phyloP scores from a whole-genome alignment of 92 coral and sea anemone species.

The Anthopleura xanthogrammica region DNA sequence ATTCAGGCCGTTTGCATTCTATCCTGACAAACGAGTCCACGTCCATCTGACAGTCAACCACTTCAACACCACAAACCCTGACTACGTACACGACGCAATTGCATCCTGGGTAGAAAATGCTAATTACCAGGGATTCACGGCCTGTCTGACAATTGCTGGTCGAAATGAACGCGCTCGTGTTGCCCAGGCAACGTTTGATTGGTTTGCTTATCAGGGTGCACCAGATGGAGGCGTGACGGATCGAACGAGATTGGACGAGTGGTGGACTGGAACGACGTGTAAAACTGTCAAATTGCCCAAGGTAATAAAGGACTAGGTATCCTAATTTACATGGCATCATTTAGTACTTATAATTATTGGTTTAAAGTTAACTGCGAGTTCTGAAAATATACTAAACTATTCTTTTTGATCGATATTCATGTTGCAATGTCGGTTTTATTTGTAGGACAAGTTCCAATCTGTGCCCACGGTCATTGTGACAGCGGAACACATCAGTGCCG shows the following conservation, averaged over 20 bases:
- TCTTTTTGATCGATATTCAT: not conserved
- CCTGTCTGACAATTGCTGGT: constrained; percentile 60
- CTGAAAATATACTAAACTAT: too few species aligned
- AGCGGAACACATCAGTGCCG: constrained; percentile 60
- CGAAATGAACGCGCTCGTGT: constrained; percentile 30
- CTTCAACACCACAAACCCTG: constrained; percentile 50
- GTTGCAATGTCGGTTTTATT: not conserved
- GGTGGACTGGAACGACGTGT: constrained; percentile 75
- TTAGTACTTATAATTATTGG: too few species aligned
- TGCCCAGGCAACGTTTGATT: constrained; percentile 38
- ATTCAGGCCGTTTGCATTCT: constrained; percentile 56
- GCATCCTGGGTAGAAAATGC: constrained; percentile 63
- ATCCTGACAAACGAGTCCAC: constrained; percentile 77
- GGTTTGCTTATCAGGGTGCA: constrained; percentile 48
- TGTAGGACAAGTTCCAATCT: constrained; percentile 45
- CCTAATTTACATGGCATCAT: too few species aligned
- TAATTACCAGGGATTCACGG: constrained; percentile 42
- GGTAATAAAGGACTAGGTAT: constrained; percentile 8
- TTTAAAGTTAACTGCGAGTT: too few species aligned
- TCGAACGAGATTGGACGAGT: constrained; percentile 53
- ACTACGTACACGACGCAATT: constrained; percentile 61
- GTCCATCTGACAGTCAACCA: constrained; percentile 74
- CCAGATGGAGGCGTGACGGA: constrained; percentile 58
- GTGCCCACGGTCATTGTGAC: constrained; percentile 59
- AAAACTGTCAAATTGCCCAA: constrained; percentile 41